Evolutionary conservation across 2,888 invertebrate species (phyloP), one percentile per base, ranked within the genome.

Genomic region (Ganaspis brasiliensis): DNA sequence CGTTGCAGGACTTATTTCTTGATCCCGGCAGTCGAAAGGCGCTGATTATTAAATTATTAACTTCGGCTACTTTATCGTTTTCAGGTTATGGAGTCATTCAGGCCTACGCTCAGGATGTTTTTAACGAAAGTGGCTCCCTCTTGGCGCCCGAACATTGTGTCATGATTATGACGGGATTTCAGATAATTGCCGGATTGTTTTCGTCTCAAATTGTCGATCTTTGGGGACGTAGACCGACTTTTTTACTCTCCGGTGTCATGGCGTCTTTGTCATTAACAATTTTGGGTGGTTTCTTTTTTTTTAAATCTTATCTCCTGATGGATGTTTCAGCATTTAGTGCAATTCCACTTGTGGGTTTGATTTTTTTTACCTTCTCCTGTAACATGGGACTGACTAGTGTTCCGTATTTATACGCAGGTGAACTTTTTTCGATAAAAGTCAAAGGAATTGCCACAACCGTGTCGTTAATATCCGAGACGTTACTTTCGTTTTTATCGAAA

Each of bases 41-140:
- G 0, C 91, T 95, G 1, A 91, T 94, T 8, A 93, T 95, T 73
- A 90, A 94, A 1, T 87, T 94, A 63, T 93, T 93, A 0, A 92
- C 95, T 73, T 95, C 95, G 91, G 93, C 94, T 0, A 92, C 93
- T 14, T 93, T 93, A 83, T 95, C 95, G 85, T 93, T 95, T 74
- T 94, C 93, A 63, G 94, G 94, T 0, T 93, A 94, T 81, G 93
- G 94, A 67, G 94, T 94, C 0, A 92, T 94, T 26, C 93, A 94
- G 78, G 90, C 93, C 5, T 94, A 94, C 81, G 92, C 94, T 0
- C 94, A 94, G 75, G 93, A 94, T 82, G 95, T 95, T 84, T 95
- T 95, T 85, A 92, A 92, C 6, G 92, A 92, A 52, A 93, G 93
- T n/a, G 93, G 93, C 26, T 92, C 92, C 4, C 92, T 92, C 0